A percentile compares a stretch with the other conserved stretches of the same genome.
Conservation (phyloP, 2,888 invertebrate species). For the Liodrosophila aerea region DNA sequence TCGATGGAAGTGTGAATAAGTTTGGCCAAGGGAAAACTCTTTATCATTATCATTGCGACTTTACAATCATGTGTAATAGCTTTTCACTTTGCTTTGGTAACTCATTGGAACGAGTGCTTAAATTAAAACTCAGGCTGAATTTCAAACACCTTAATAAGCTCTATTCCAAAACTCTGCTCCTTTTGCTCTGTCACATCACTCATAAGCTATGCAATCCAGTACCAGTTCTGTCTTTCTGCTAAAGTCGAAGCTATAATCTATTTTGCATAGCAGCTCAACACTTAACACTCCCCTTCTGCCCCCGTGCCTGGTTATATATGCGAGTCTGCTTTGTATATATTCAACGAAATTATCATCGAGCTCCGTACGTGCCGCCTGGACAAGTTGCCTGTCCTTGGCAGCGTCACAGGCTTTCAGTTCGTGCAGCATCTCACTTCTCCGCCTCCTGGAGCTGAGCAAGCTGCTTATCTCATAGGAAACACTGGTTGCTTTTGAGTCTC, state of each 20-base stretch:
- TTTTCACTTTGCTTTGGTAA: no score
- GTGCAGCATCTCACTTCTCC: slow-evolving; percentile 13
- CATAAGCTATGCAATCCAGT: slow-evolving; percentile 22
- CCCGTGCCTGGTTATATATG: slow-evolving; percentile 22
- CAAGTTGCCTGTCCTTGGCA: slow-evolving; percentile 28
- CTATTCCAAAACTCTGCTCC: no score
- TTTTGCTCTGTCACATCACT: slow-evolving; percentile 1
- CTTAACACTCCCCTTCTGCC: slow-evolving; percentile 26
- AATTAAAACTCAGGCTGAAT: no score
- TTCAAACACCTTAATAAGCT: no score
- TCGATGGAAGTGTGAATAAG: no score
- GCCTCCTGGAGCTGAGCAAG: slow-evolving; percentile 21
- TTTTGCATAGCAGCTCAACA: slow-evolving; percentile 64
- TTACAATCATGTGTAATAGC: no score
- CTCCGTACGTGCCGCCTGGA: slow-evolving; percentile 58
- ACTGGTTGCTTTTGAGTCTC: slow-evolving; percentile 64
- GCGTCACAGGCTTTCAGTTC: slow-evolving; percentile 21
- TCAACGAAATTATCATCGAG: slow-evolving; percentile 71
- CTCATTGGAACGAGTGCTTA: no score
- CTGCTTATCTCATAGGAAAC: slow-evolving; percentile 74
- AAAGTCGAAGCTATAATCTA: slow-evolving; percentile 50
- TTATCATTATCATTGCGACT: no score
- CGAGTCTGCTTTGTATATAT: slow-evolving; percentile 54
- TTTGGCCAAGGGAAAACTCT: no score
- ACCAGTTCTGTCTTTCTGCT: slow-evolving; percentile 15